phyloP scores from a whole-genome alignment of 2,888 invertebrate species.

The Drosophila bunnanda region DNA sequence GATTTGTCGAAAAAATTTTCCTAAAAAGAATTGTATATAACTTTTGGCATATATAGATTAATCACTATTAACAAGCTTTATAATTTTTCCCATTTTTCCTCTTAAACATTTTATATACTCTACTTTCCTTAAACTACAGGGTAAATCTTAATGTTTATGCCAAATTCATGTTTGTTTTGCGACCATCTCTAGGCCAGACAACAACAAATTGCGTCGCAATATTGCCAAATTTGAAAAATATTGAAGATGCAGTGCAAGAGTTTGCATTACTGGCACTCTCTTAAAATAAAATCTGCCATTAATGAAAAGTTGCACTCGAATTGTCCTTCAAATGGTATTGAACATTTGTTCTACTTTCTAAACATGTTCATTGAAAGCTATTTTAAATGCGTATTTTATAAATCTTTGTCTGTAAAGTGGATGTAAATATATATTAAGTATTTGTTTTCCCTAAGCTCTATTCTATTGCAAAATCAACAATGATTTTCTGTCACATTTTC shows the following conservation, averaged over 20 bases:
- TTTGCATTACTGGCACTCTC: neutral
- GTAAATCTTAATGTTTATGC: slow-evolving; percentile 24
- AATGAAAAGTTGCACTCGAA: neutral
- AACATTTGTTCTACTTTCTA: slow-evolving; percentile 22
- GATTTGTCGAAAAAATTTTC: too few species aligned
- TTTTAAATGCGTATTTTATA: slow-evolving; percentile 1
- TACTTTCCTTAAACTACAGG: neutral
- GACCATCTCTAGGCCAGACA: slow-evolving; percentile 65
- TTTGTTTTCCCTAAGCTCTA: too few species aligned
- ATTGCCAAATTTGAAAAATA: slow-evolving; percentile 7
- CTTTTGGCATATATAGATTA: too few species aligned
- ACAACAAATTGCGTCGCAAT: slow-evolving; percentile 58
- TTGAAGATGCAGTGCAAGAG: neutral
- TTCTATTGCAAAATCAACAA: neutral
- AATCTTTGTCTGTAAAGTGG: neutral
- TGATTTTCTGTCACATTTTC: neutral
- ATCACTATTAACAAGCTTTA: too few species aligned
- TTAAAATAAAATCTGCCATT: neutral
- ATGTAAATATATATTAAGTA: slow-evolving; percentile 5
- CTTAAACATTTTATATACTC: too few species aligned
- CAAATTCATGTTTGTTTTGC: slow-evolving; percentile 46
- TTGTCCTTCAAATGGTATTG: slow-evolving; percentile 32
- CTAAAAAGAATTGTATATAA: too few species aligned
- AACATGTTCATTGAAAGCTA: slow-evolving; percentile 7
- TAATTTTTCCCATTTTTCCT: too few species aligned